phyloP scores from a whole-genome alignment of 92 coral and sea anemone species.

The Metridium senile region DNA sequence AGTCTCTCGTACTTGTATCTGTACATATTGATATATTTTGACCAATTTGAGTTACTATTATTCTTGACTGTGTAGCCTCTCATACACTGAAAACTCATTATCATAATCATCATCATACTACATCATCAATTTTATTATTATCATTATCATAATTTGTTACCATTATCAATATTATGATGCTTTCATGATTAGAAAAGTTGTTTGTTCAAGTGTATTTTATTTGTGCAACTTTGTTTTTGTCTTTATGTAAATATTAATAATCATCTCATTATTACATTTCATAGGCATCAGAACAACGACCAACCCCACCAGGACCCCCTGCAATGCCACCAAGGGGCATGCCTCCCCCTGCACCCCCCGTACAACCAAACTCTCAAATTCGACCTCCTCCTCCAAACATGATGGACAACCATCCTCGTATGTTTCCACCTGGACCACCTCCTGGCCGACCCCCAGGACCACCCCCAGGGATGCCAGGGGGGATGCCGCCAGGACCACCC shows the following conservation, averaged over 20 bases:
- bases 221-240: no score
- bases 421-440: slow-evolving; percentile 99
- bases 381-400: slow-evolving; percentile 79
- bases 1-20: no score
- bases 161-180: no score
- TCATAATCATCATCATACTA: background rate
- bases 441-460: slow-evolving; percentile 90
- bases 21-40: no score
- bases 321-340: slow-evolving; percentile 75
- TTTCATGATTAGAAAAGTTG: no score
- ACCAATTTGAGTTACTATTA: no score
- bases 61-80: no score
- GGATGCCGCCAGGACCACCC: slow-evolving; percentile 63
- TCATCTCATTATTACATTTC: background rate
- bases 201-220: no score
- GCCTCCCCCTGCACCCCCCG: slow-evolving; percentile 73
- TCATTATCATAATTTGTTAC: no score
- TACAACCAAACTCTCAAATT: slow-evolving; percentile 91
- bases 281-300: slow-evolving; percentile 21
- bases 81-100: no score
- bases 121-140: no score
- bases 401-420: slow-evolving; percentile 74
- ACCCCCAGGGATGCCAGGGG: slow-evolving; percentile 88
- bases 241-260: no score
- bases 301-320: slow-evolving; percentile 66